These are phyloP conservation scores for Sipha flava DNA, from an alignment of 1,140 invertebrate species.

Conservation along the genomic window DNA sequence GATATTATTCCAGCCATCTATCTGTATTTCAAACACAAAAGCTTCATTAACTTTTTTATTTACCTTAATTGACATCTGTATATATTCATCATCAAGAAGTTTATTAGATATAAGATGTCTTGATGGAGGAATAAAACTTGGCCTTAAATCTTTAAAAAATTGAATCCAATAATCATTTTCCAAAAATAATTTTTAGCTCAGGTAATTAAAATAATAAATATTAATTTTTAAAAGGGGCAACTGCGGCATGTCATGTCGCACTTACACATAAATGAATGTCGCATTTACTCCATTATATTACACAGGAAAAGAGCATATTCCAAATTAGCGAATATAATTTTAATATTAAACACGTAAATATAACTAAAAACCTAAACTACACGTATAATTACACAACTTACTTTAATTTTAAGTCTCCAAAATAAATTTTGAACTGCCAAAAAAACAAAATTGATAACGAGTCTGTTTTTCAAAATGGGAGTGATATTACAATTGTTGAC, in stretches of 20 bases:
- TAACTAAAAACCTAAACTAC: too few relatives aligned
- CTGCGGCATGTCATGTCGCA: not conserved
- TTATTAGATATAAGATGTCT: too few relatives aligned
- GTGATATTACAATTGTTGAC: not conserved
- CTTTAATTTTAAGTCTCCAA: not conserved
- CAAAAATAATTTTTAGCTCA: not conserved
- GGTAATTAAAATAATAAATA: not conserved
- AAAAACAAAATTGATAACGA: not conserved
- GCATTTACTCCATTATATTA: not conserved
- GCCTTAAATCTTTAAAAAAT: too few relatives aligned
- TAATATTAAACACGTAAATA: too few relatives aligned
- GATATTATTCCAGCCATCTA: too few relatives aligned
- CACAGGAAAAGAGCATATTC: not conserved
- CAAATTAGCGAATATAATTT: not conserved
- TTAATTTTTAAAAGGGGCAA: not conserved
- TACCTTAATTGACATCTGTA: too few relatives aligned
- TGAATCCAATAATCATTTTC: too few relatives aligned
- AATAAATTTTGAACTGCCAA: not conserved
- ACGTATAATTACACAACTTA: too few relatives aligned
- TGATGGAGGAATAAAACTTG: too few relatives aligned
- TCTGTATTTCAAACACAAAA: too few relatives aligned
- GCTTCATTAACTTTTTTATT: too few relatives aligned
- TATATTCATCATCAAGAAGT: too few relatives aligned
- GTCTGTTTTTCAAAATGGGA: not conserved
- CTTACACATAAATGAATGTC: not conserved